Evolutionary conservation across 2,888 invertebrate genomes (phyloP).

Genomic region (Argynnis bischoffii): DNA sequence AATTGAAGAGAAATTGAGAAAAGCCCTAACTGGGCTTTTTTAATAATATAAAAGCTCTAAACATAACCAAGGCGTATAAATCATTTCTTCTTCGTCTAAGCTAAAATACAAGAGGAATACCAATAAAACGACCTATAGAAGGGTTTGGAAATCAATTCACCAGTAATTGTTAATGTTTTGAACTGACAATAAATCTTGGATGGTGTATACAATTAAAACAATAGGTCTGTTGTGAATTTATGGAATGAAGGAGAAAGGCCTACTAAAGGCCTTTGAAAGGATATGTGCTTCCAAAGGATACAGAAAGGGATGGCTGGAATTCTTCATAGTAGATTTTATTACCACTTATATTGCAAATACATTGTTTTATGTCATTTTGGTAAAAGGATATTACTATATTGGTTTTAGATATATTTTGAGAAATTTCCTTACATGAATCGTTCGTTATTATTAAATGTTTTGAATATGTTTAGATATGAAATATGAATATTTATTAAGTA

Average conservation of each 20-base stretch:
- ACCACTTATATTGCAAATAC: slow-evolving; percentile 7
- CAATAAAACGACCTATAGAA: slow-evolving; percentile 44
- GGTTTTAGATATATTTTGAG: too few relatives aligned
- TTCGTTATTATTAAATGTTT: too few relatives aligned
- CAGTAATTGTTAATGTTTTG: slow-evolving; percentile 45
- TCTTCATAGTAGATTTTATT: slow-evolving; percentile 20
- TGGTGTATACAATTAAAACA: slow-evolving; percentile 46
- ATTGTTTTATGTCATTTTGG: slow-evolving; percentile 7
- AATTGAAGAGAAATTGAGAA: too few relatives aligned
- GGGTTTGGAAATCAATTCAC: slow-evolving; percentile 46
- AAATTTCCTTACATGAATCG: too few relatives aligned
- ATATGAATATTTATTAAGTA: too few relatives aligned
- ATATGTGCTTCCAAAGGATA: slow-evolving; percentile 24
- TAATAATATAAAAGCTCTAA: not conserved
- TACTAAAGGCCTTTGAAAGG: slow-evolving; percentile 25
- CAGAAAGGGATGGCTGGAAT: slow-evolving; percentile 18
- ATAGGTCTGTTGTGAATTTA: slow-evolving; percentile 42
- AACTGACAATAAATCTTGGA: slow-evolving; percentile 45
- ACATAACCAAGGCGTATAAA: not conserved
- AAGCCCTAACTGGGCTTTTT: too few relatives aligned
- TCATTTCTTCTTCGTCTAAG: not conserved
- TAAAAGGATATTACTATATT: too few relatives aligned
- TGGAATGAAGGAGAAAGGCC: slow-evolving; percentile 31
- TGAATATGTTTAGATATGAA: too few relatives aligned
- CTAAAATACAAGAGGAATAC: slow-evolving; percentile 13